A percentile compares a stretch with the other conserved stretches of the same genome.
Evolutionary conservation across 2,888 invertebrate species (phyloP).

Genomic region (Nemapogon koenigi): DNA sequence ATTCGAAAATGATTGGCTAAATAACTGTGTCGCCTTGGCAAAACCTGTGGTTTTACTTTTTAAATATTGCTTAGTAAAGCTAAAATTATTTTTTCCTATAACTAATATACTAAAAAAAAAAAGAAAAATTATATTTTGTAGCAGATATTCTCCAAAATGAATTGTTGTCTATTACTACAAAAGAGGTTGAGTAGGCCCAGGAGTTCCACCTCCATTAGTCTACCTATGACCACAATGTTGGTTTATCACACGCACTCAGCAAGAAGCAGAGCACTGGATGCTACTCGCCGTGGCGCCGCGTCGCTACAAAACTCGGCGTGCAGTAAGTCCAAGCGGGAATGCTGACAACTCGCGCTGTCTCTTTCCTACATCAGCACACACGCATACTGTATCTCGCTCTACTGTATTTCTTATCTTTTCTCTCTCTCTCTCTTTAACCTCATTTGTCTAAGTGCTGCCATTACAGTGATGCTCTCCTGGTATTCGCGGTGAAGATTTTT

Average conservation of each 20-base stretch:
- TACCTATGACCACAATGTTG: constrained; percentile 52
- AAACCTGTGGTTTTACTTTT: no score
- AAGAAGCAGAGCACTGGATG: constrained; percentile 74
- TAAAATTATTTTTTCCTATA: no score
- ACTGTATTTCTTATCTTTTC: neutral
- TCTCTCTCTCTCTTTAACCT: constrained; percentile 23
- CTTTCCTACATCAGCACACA: constrained; percentile 17
- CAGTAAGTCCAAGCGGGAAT: constrained; percentile 73
- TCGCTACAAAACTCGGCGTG: constrained; percentile 93
- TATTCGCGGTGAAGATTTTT: constrained; percentile 16
- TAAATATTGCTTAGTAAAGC: no score
- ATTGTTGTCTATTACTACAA: no score
- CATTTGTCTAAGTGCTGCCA: constrained; percentile 21
- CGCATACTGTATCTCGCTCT: neutral
- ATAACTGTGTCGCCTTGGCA: no score
- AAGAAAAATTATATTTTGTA: no score
- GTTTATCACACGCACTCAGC: constrained; percentile 46
- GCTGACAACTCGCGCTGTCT: constrained; percentile 18
- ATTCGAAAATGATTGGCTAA: no score
- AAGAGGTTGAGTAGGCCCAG: no score
- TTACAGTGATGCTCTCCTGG: constrained; percentile 23
- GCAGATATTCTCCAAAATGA: no score
- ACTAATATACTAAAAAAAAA: no score
- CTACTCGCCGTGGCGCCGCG: constrained; percentile 93
- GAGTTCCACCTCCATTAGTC: constrained; percentile 5